Evolutionary conservation across 2,797 vertebrate species (phyloP).

Genomic region (Poecilia wingei): DNA sequence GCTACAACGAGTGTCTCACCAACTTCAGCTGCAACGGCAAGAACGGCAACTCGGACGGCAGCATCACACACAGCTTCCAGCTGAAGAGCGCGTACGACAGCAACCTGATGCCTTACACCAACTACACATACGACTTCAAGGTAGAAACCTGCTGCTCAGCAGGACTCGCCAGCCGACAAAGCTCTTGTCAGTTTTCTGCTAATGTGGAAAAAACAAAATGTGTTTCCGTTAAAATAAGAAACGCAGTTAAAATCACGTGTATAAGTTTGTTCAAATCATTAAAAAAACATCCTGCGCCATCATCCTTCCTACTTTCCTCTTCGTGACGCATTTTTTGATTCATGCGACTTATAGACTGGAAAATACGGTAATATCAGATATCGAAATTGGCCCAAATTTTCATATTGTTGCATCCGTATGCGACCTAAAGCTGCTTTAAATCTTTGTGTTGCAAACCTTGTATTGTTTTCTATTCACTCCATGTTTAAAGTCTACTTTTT

Average conservation of each 20-base stretch:
- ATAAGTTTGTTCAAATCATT: too few species aligned
- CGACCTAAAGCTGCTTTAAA: background rate
- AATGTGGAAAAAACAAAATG: too few species aligned
- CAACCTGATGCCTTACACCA: slow-evolving; percentile 98
- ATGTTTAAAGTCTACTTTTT: background rate
- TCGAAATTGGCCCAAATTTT: background rate
- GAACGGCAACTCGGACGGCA: slow-evolving; percentile 89
- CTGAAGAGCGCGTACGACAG: slow-evolving; percentile 97
- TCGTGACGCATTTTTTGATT: too few species aligned
- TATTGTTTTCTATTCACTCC: background rate
- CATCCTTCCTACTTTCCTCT: too few species aligned
- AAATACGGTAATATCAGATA: background rate
- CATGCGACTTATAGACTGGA: background rate
- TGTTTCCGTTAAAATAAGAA: too few species aligned
- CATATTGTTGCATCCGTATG: background rate
- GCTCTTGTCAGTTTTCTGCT: too few species aligned
- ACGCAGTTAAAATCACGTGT: too few species aligned
- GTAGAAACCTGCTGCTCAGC: slow-evolving; percentile 47
- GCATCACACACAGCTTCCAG: slow-evolving; percentile 96
- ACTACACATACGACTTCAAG: slow-evolving; percentile 99
- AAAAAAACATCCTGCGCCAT: too few species aligned
- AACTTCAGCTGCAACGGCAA: slow-evolving; percentile 97
- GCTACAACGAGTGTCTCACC: slow-evolving; percentile 95
- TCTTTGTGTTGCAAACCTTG: background rate
- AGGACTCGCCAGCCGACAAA: background rate